Evolutionary conservation across 2,797 vertebrate species (phyloP), one percentile per base, ranked within the genome.

Genomic region (Sebastes miniatus): DNA sequence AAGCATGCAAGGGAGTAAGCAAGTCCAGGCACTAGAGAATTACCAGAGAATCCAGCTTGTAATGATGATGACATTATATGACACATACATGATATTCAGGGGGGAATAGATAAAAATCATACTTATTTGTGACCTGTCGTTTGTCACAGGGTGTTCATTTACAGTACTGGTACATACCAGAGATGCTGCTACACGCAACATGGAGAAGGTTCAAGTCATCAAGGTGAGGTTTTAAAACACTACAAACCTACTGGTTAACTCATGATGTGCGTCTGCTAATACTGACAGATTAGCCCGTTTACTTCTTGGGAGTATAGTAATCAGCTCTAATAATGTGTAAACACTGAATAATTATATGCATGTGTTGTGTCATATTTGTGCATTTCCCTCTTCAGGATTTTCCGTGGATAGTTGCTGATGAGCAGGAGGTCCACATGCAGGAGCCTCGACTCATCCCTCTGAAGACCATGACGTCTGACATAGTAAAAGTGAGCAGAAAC

Each of bases 121-220:
- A 47, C 12, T n/a, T 52, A 2, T 77, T 27, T 62, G 2, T 62
- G 2, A 50, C 29, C 27, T 73, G 8, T 71, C 62, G 31, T 82
- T 62, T 80, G 32, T 81, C 76, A 14, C 88, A 99, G 98, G 97
- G 7, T 99, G 98, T 80, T 98, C 98, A 18, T 99, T 99, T 86
- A 97, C 98, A 0, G 96, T 99, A 10, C 91, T 99, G 29, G 98
- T 99, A n/a, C 97, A 99, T 84, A 99, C 98, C 0, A 95, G 98
- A 87, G 98, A 99, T 89, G 97, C 97, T 6, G 98, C 98, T 54
- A 97, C 97, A 2, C 95, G 98, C 25, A 99, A 99, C 90, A 99
- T 99, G 98, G 98, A 99, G 79, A 99, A 99, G 89, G 97, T 99
- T 90, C 98, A 99, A 91, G 98, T 99, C 84, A 99, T 99, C 87